Evolutionary conservation across 2,113 vertebrate species (phyloP).

Genomic region (Astur gentilis): DNA sequence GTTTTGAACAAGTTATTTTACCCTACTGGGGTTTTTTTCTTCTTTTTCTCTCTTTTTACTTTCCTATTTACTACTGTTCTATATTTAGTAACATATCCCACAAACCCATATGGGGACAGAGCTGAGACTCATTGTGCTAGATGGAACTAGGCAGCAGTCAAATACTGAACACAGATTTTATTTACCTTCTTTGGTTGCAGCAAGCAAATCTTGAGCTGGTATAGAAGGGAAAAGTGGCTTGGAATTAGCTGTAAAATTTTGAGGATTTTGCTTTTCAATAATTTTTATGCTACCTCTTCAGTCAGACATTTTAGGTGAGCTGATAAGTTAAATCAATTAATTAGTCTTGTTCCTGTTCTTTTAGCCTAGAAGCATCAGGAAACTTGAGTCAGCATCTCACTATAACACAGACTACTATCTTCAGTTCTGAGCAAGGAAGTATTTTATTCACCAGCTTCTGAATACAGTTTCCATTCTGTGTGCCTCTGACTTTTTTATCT

Average conservation of each 20-base stretch:
- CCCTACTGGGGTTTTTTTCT: rapidly evolving
- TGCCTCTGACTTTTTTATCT: neutral
- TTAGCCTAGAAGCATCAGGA: neutral
- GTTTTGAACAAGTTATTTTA: neutral
- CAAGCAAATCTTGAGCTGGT: neutral
- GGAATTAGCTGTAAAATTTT: neutral
- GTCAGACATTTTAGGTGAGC: neutral
- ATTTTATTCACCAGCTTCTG: neutral
- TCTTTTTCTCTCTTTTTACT: neutral
- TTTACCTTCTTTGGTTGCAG: neutral
- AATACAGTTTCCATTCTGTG: neutral
- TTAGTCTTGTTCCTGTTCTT: neutral
- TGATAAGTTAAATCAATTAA: neutral
- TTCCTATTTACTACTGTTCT: neutral
- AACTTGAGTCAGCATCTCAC: neutral
- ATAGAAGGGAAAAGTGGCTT: neutral
- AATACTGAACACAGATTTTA: neutral
- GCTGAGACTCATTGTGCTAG: neutral
- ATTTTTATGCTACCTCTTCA: neutral
- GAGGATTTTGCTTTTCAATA: neutral
- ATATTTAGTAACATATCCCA: neutral
- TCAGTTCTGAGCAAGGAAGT: neutral
- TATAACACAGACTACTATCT: neutral
- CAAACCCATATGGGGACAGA: neutral
- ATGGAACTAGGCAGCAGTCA: neutral